Percentiles rank a stretch among this genome's conserved stretches.
Conservation (phyloP, 1,140 invertebrate species). For the Musca domestica region DNA sequence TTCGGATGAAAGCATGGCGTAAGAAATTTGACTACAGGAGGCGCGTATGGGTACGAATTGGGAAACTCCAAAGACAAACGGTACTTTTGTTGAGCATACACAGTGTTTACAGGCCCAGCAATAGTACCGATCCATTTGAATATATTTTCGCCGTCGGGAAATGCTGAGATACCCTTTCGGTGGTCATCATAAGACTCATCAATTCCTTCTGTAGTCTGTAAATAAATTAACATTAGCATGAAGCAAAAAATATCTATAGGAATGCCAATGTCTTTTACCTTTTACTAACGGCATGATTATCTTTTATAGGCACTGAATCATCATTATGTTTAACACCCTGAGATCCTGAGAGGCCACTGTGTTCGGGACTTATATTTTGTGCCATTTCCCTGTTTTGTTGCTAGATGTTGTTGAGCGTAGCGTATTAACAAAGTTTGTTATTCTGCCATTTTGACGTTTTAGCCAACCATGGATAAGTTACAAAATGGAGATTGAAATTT, state of each 20-base stretch:
- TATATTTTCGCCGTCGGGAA: constrained; percentile 94
- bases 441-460: no score
- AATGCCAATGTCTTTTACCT: constrained; percentile 59
- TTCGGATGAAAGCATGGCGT: constrained; percentile 97
- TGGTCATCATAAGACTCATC: constrained; percentile 81
- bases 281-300: constrained; percentile 84
- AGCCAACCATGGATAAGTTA: no score
- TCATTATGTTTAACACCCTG: constrained; percentile 65
- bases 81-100: constrained; percentile 85
- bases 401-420: background rate
- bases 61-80: constrained; percentile 90
- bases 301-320: constrained; percentile 70
- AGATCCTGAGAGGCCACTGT: constrained; percentile 62
- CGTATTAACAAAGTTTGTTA: no score
- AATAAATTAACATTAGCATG: constrained; percentile 19
- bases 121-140: constrained; percentile 97
- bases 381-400: constrained; percentile 60
- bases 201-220: constrained; percentile 77
- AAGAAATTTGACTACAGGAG: constrained; percentile 87
- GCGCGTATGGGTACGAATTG: constrained; percentile 90
- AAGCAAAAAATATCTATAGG: constrained; percentile 22
- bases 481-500: no score
- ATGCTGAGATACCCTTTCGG: constrained; percentile 90
- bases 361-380: constrained; percentile 79
- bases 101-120: constrained; percentile 82